These are phyloP conservation scores for Xiphias gladius DNA, from an alignment of 2,113 vertebrate genomes.

Conservation along the genomic window DNA sequence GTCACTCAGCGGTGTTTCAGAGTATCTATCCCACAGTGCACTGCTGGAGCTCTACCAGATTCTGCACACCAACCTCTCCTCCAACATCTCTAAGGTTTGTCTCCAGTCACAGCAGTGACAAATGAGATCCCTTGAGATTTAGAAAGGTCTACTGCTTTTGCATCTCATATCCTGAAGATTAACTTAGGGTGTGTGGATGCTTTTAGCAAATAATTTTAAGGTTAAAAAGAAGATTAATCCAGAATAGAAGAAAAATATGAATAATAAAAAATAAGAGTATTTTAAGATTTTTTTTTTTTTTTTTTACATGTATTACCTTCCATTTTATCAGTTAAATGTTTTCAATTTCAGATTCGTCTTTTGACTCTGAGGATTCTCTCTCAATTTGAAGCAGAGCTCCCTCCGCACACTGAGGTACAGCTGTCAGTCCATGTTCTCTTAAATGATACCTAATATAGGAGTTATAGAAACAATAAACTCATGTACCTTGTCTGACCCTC, in stretches of 20 bases:
- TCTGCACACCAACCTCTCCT: constrained; percentile 91
- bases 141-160: not conserved
- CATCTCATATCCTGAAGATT: not conserved
- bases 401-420: constrained; percentile 86
- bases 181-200: not conserved
- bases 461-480: not conserved
- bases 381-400: constrained; percentile 88
- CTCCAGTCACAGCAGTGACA: not conserved
- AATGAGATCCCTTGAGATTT: not conserved
- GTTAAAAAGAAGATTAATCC: not conserved
- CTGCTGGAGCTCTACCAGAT: constrained; percentile 88
- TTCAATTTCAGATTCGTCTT: constrained; percentile 88
- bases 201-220: no score
- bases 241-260: not conserved
- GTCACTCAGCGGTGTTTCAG: constrained; percentile 88
- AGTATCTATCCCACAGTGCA: constrained; percentile 87
- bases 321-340: not conserved
- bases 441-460: not conserved
- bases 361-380: constrained; percentile 92
- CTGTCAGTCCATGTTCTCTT: not conserved
- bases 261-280: not conserved
- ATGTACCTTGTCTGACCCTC: not conserved
- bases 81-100: constrained; percentile 89
- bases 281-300: no score
- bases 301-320: not conserved